Evolutionary conservation across 2,113 vertebrate species (phyloP), one percentile per base, ranked within the genome.

Genomic region (Ariopsis seemanni): DNA sequence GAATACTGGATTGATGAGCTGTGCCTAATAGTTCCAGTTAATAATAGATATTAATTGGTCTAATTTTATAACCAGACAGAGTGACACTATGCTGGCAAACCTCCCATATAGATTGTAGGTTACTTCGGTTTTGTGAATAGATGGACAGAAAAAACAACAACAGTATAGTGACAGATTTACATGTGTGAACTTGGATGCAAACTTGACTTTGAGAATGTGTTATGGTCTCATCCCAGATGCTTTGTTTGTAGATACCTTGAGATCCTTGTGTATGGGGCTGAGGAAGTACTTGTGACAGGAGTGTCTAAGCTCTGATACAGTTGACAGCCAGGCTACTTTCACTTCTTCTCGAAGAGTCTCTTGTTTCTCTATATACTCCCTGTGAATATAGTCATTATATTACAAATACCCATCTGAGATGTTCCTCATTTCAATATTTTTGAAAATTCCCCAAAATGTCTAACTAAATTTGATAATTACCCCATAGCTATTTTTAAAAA

Each of bases 241-340:
- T 0, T 22, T 81, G 27, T 55, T 55, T 72, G n/a, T 27, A 72
- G 82, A 50, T 94, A 99, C 97, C 97, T 97, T 96, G 71, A 97
- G 91, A 42, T 94, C 87, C 0, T 0, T 14, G 25, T 95, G 93
- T 4, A 97, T 92, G 65, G 71, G 90, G 25, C 93, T 89, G 71
- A 96, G 95, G 42, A 99, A 92, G 15, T 90, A 86, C 0, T 90
- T 91, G 22, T 95, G 95, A 72, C 94, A 94, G 0, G 42, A 91
- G 48, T 92, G 93, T 91, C 93, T 94, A 84, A 98, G 92, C 27
- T 95, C 93, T 0, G 72, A 0, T 0, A 97, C 90, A 1, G 86
- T 87, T 10, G 90, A 85, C 90, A 97, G 89, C 65, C 90, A 92
- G 12, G 20, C 25, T 6, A 6, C 8, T 79, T 82, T 91, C 42